Conservation (phyloP, 2,797 vertebrate species). For the Tapirus indicus region DNA sequence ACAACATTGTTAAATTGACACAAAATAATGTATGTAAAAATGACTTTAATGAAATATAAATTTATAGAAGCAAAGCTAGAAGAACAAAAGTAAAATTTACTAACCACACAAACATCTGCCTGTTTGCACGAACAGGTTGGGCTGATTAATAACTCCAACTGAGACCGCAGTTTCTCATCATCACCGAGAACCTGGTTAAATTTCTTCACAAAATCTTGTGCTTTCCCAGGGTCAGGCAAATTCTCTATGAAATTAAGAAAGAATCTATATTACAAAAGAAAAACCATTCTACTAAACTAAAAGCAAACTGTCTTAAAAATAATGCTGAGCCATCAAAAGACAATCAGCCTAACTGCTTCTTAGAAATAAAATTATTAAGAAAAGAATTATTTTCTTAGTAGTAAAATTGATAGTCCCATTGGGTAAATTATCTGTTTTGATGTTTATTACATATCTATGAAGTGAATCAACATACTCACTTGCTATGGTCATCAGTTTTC, state of each 20-base stretch:
- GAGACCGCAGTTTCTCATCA: constrained; percentile 96
- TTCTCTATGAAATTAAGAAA: constrained; percentile 92
- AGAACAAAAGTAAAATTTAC: constrained; percentile 78
- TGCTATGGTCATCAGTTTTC: constrained; percentile 98
- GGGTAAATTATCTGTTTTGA: background rate
- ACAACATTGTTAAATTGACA: background rate
- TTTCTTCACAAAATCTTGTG: constrained; percentile 99
- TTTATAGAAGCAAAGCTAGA: background rate
- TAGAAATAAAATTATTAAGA: constrained; percentile 32
- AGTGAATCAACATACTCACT: constrained; percentile 91
- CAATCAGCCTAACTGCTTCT: background rate
- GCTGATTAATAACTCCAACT: constrained; percentile 97
- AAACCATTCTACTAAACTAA: background rate
- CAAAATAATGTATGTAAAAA: background rate
- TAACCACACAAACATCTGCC: constrained; percentile 99
- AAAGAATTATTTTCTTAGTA: background rate
- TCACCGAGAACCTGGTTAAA: constrained; percentile 99
- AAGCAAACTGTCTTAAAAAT: constrained; percentile 40
- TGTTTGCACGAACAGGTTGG: constrained; percentile 99
- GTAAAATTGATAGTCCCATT: background rate
- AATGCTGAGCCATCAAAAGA: background rate
- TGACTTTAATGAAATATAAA: constrained; percentile 15
- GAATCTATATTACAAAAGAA: constrained; percentile 57
- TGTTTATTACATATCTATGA: background rate
- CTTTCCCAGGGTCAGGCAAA: constrained; percentile 98